These are phyloP conservation scores for Gallinago jamesoni DNA, from an alignment of 2,113 vertebrate genomes.

Conservation along the genomic window DNA sequence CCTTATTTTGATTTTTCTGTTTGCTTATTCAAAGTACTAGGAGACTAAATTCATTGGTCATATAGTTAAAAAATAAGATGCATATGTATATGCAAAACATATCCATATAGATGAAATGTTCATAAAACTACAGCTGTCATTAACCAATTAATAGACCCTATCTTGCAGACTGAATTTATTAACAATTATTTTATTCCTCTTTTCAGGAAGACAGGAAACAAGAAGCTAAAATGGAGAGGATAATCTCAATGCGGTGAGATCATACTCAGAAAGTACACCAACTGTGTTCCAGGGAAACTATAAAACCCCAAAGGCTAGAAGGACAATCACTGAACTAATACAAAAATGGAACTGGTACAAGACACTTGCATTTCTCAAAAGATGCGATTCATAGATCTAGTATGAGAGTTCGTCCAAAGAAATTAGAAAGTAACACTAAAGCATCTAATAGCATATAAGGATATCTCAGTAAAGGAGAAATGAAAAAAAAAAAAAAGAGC, in stretches of 20 bases:
- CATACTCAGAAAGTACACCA: neutral
- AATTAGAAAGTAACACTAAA: neutral
- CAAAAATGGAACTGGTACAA: neutral
- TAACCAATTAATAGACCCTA: neutral
- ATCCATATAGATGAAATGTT: neutral
- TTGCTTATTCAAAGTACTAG: neutral
- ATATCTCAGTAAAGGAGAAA: neutral
- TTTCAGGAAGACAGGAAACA: neutral
- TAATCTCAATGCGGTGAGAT: neutral
- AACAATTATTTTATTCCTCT: neutral
- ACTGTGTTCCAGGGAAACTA: neutral
- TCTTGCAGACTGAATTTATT: neutral
- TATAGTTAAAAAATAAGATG: neutral
- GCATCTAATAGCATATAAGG: neutral
- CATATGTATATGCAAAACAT: neutral
- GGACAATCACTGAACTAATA: neutral
- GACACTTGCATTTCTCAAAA: neutral
- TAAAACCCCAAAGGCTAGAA: neutral
- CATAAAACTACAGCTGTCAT: neutral
- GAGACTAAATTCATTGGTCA: neutral
- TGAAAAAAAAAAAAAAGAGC: neutral
- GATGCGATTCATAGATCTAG: neutral
- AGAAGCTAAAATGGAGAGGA: neutral
- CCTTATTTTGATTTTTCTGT: neutral
- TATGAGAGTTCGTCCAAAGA: neutral